Evolutionary conservation across 2,888 invertebrate genomes (phyloP).

Genomic region (Aethes cnicana): DNA sequence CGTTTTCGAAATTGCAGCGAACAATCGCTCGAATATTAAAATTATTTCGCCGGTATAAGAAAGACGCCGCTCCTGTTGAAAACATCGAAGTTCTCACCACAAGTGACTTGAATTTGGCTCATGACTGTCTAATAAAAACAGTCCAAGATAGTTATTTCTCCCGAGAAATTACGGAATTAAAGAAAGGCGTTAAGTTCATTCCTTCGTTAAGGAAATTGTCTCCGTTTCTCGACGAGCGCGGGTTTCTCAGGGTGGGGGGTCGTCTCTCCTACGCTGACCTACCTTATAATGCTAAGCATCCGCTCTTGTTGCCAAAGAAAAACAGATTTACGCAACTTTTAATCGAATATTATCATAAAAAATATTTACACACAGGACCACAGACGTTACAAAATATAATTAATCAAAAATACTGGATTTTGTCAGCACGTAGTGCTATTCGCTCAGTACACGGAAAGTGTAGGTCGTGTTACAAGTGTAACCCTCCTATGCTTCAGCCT

Average conservation of each 20-base stretch:
- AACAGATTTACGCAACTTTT: not conserved
- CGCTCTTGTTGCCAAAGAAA: not conserved
- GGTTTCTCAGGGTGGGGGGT: slow-evolving; percentile 4
- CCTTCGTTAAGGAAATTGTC: slow-evolving; percentile 2
- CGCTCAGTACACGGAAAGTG: slow-evolving; percentile 9
- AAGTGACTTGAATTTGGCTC: not conserved
- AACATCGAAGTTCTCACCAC: not conserved
- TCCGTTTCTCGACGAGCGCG: not conserved
- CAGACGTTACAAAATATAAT: slow-evolving; percentile 2
- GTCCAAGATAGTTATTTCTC: not conserved
- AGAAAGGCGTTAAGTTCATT: not conserved
- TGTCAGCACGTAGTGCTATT: too few relatives aligned
- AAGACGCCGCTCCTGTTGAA: not conserved
- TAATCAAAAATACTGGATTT: slow-evolving; percentile 9
- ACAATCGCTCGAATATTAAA: not conserved
- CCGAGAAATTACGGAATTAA: not conserved
- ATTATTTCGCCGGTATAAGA: not conserved
- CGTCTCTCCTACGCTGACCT: not conserved
- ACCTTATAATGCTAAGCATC: slow-evolving; percentile 3
- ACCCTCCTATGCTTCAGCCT: not conserved
- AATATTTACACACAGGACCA: slow-evolving; percentile 9
- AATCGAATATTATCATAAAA: not conserved
- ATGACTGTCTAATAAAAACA: not conserved
- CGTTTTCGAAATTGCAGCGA: not conserved
- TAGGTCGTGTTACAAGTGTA: slow-evolving; percentile 4